A percentile compares a stretch with the other conserved stretches of the same genome.
These are phyloP conservation scores for Neotoxoptera formosana DNA, from an alignment of 1,140 invertebrate species.

Conservation along the genomic window DNA sequence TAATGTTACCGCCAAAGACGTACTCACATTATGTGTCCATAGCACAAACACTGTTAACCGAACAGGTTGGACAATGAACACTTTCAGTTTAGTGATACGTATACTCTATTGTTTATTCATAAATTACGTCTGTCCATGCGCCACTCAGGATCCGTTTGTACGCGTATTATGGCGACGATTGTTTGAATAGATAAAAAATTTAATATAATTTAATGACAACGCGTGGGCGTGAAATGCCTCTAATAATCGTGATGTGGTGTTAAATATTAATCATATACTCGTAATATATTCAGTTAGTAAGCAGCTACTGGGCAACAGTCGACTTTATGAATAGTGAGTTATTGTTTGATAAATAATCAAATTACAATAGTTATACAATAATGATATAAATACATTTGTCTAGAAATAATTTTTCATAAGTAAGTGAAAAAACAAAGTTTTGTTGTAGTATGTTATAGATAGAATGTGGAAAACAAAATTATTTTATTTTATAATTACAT, in stretches of 20 bases:
- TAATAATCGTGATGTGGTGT: conserved; percentile 2
- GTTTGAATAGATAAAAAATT: conserved; percentile 33
- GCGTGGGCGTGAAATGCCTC: background rate
- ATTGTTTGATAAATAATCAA: conserved; percentile 11
- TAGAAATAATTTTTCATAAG: background rate
- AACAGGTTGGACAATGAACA: background rate
- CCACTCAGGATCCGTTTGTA: background rate
- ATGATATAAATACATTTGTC: background rate
- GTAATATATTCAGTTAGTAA: background rate
- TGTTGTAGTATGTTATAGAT: background rate
- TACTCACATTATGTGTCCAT: background rate
- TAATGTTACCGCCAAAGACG: background rate
- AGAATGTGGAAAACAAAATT: background rate
- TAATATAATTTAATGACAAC: background rate
- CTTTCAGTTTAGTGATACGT: background rate
- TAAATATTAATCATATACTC: background rate
- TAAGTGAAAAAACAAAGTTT: background rate
- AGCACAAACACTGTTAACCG: background rate
- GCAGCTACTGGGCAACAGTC: background rate
- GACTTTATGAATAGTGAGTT: conserved; percentile 3
- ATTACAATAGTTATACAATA: background rate
- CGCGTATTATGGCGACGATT: background rate
- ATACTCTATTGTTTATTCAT: conserved; percentile 6
- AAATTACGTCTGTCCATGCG: background rate
- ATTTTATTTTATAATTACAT: background rate